Evolutionary conservation across 2,888 invertebrate species (phyloP).

Genomic region (Torymus tubicola): DNA sequence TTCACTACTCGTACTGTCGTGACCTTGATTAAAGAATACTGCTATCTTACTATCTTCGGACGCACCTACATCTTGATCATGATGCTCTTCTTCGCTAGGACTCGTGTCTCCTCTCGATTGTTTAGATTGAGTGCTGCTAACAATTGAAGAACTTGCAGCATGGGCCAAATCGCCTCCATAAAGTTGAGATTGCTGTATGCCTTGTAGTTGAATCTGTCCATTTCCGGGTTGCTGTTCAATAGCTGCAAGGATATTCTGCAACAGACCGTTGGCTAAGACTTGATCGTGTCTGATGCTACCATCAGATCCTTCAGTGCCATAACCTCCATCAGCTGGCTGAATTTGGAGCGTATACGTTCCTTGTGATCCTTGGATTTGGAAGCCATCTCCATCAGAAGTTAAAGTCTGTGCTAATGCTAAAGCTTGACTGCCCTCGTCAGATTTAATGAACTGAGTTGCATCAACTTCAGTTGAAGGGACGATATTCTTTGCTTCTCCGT

Average conservation of each 20-base stretch:
- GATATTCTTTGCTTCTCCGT: slow-evolving; percentile 63
- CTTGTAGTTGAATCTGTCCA: slow-evolving; percentile 67
- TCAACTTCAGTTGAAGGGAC: slow-evolving; percentile 65
- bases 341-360: slow-evolving; percentile 87
- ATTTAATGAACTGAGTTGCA: slow-evolving; percentile 67
- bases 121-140: slow-evolving; percentile 40
- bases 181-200: slow-evolving; percentile 61
- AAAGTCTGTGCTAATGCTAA: slow-evolving; percentile 68
- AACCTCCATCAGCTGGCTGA: slow-evolving; percentile 81
- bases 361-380: slow-evolving; percentile 77
- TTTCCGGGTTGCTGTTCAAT: slow-evolving; percentile 85
- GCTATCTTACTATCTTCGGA: slow-evolving; percentile 66
- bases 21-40: slow-evolving; percentile 68
- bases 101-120: slow-evolving; percentile 31
- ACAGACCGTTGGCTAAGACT: slow-evolving; percentile 85
- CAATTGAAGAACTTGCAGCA: slow-evolving; percentile 55
- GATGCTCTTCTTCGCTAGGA: slow-evolving; percentile 15
- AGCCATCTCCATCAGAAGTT: slow-evolving; percentile 67
- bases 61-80: slow-evolving; percentile 50
- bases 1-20: slow-evolving; percentile 62
- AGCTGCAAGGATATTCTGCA: slow-evolving; percentile 89
- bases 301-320: slow-evolving; percentile 76
- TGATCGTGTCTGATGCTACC: slow-evolving; percentile 84
- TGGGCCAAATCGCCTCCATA: slow-evolving; percentile 62
- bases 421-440: slow-evolving; percentile 68